Conservation (phyloP, 1,140 invertebrate genomes). For the Cheumatopsyche charites region DNA sequence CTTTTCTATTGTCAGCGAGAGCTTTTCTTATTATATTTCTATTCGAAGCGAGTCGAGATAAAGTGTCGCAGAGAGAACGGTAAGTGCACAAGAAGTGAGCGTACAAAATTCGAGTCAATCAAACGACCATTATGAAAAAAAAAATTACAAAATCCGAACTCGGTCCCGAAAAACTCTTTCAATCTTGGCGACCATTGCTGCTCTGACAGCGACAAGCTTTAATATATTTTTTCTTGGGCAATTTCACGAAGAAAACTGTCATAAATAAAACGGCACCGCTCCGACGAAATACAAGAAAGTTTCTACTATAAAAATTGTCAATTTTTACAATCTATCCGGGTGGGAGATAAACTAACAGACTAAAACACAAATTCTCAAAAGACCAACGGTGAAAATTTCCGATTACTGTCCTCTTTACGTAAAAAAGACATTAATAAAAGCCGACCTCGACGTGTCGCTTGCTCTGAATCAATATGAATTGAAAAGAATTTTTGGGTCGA, state of each 20-base stretch:
- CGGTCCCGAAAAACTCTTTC: neutral
- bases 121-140: conserved; percentile 13
- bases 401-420: conserved; percentile 2
- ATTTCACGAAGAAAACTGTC: neutral
- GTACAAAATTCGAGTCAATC: conserved; percentile 23
- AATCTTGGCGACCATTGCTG: neutral
- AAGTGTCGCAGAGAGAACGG: conserved; percentile 17
- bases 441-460: neutral
- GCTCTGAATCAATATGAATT: neutral
- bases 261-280: neutral
- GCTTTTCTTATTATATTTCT: neutral
- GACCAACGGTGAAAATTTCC: neutral
- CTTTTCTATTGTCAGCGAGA: neutral
- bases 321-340: too few relatives aligned
- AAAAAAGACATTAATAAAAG: conserved; percentile 12
- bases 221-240: neutral
- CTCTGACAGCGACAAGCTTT: neutral
- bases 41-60: neutral
- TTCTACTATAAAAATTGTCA: too few relatives aligned
- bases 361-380: too few relatives aligned
- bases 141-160: conserved; percentile 6
- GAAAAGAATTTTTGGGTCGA: conserved; percentile 7
- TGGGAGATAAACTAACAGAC: too few relatives aligned
- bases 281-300: too few relatives aligned
- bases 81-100: conserved; percentile 1